Conservation (phyloP, 2,113 vertebrate species). For the Nothobranchius kuhntae region DNA sequence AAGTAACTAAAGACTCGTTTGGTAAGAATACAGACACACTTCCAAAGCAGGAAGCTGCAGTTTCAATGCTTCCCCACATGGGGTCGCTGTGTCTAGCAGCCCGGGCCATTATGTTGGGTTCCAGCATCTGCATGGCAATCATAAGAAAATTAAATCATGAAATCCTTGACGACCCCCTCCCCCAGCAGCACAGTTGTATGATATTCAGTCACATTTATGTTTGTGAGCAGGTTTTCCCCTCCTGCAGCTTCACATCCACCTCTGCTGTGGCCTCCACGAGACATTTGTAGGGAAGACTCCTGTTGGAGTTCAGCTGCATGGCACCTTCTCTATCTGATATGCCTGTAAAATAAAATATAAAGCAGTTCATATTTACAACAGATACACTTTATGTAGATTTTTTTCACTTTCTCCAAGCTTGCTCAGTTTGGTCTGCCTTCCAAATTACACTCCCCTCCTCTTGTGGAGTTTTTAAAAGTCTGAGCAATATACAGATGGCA, state of each 20-base stretch:
- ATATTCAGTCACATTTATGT: neutral
- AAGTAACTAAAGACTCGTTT: neutral
- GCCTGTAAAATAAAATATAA: conserved; percentile 29
- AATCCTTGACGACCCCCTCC: too few species aligned
- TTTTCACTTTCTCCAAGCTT: too few species aligned
- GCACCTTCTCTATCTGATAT: conserved; percentile 53
- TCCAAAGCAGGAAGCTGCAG: conserved; percentile 5
- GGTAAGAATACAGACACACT: neutral
- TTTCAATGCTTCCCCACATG: conserved; percentile 65
- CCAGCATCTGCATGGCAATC: too few species aligned
- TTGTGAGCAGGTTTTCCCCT: conserved; percentile 41
- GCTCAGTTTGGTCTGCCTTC: too few species aligned
- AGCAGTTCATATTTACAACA: too few species aligned
- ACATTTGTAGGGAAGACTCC: conserved; percentile 21
- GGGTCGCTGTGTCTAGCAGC: conserved; percentile 58
- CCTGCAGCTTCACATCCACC: conserved; percentile 18
- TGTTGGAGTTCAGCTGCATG: conserved; percentile 47
- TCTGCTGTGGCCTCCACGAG: conserved; percentile 26
- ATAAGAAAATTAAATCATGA: too few species aligned
- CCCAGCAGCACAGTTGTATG: neutral
- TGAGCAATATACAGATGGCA: too few species aligned
- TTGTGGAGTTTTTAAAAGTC: too few species aligned
- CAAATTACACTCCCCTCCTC: too few species aligned
- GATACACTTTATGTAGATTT: too few species aligned
- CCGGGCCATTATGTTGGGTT: conserved; percentile 19